Percentiles rank a stretch among this genome's conserved stretches.
These are phyloP conservation scores for Carollia perspicillata DNA, from an alignment of 2,113 vertebrate species.

Conservation along the genomic window DNA sequence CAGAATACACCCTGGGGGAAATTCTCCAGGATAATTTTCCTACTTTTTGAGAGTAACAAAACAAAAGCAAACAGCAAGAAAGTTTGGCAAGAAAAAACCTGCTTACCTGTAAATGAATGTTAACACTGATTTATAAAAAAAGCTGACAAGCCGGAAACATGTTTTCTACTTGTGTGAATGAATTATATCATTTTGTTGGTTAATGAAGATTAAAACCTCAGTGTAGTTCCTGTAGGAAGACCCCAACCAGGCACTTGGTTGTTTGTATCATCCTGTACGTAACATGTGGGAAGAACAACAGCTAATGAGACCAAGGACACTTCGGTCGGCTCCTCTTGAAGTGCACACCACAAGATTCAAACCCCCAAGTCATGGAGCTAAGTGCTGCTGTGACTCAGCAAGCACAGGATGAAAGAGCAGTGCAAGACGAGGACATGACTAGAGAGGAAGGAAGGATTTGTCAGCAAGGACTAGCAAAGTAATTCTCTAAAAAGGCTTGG, in stretches of 20 bases:
- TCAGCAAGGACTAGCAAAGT: constrained; percentile 1
- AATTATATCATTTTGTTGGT: neutral
- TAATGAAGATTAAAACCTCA: neutral
- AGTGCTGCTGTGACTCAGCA: neutral
- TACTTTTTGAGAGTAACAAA: neutral
- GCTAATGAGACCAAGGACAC: neutral
- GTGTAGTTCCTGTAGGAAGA: neutral
- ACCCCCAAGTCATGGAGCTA: neutral
- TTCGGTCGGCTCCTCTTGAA: neutral
- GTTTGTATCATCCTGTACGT: neutral
- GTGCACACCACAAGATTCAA: neutral
- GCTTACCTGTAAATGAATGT: neutral
- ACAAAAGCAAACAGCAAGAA: neutral
- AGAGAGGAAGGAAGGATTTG: neutral
- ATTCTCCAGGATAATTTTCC: neutral
- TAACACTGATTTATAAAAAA: neutral
- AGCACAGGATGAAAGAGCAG: neutral
- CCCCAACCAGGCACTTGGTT: neutral
- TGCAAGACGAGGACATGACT: neutral
- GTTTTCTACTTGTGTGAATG: neutral
- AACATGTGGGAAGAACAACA: neutral
- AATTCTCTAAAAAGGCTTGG: constrained; percentile 14
- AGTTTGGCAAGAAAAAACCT: neutral
- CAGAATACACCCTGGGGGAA: neutral
- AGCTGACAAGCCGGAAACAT: neutral